Conservation (phyloP, 2,888 invertebrate species). For the Dicycla oo region DNA sequence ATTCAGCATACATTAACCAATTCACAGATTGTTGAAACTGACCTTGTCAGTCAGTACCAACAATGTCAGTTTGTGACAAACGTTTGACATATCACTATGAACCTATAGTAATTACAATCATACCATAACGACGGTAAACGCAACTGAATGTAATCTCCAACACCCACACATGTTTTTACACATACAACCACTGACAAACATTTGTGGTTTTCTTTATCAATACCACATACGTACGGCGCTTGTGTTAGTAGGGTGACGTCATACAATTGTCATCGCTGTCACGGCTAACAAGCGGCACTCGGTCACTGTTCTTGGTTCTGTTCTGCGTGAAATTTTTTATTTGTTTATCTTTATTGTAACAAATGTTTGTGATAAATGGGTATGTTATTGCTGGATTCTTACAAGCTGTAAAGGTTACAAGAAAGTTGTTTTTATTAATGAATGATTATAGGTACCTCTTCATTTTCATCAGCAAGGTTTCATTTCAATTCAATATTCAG, state of each 20-base stretch:
- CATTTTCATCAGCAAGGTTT: background rate
- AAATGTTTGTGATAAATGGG: conserved; percentile 43
- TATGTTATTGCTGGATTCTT: conserved; percentile 34
- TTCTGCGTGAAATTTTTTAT: conserved; percentile 70
- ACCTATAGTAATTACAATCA: conserved; percentile 68
- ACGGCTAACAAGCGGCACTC: conserved; percentile 85
- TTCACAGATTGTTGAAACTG: conserved; percentile 45
- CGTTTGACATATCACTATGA: conserved; percentile 55
- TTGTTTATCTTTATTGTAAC: conserved; percentile 56
- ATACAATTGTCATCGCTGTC: conserved; percentile 88
- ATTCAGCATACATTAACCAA: conserved; percentile 34
- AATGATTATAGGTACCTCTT: background rate
- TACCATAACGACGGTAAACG: conserved; percentile 70
- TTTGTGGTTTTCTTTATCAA: conserved; percentile 81
- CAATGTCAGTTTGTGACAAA: conserved; percentile 54
- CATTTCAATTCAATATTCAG: conserved; percentile 5
- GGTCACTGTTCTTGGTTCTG: conserved; percentile 73
- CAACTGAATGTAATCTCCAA: conserved; percentile 73
- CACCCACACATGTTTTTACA: conserved; percentile 75
- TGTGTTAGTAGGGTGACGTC: conserved; percentile 83
- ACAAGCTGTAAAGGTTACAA: conserved; percentile 1
- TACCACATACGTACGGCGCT: conserved; percentile 61
- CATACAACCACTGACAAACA: conserved; percentile 69
- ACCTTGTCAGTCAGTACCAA: conserved; percentile 51
- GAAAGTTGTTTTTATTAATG: conserved; percentile 25